Evolutionary conservation across 92 coral and sea anemone species (phyloP).

Genomic region (Actinernus sp.): DNA sequence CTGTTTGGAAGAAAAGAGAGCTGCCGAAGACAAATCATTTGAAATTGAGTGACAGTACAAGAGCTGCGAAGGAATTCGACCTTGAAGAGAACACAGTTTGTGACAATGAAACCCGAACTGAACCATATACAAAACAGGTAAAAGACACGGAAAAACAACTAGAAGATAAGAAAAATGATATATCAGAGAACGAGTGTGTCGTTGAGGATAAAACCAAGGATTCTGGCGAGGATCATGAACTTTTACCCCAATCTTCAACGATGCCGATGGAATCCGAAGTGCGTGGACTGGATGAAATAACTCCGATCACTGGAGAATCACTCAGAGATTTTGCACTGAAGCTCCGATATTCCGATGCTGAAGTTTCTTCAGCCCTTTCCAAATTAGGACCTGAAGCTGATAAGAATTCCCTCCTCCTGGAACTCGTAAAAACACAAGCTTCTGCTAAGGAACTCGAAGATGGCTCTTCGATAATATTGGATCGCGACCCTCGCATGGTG

Average conservation of each 20-base stretch:
- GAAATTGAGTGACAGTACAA: not conserved
- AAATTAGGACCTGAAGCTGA: constrained; percentile 90
- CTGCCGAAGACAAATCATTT: not conserved
- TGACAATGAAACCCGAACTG: too few species aligned
- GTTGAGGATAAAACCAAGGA: constrained; percentile 21
- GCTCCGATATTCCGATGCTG: constrained; percentile 81
- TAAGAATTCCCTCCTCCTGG: constrained; percentile 76
- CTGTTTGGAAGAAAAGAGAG: not conserved
- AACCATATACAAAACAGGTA: too few species aligned
- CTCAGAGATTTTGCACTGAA: constrained; percentile 87
- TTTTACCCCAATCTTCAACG: too few species aligned
- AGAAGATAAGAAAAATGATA: not conserved
- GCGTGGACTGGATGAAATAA: constrained; percentile 1
- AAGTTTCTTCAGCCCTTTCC: constrained; percentile 69
- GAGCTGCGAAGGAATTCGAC: not conserved
- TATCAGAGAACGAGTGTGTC: constrained; percentile 2
- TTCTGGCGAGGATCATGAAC: too few species aligned
- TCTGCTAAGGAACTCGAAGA: constrained; percentile 94
- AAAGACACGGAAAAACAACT: too few species aligned
- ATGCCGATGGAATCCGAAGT: too few species aligned
- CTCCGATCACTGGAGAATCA: constrained; percentile 31
- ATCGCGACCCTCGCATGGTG: constrained; percentile 1
- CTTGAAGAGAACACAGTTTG: too few species aligned
- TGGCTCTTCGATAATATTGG: constrained; percentile 65
- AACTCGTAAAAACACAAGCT: constrained; percentile 83